Evolutionary conservation across 37 sponge, comb jelly and placozoan species (phyloP), one percentile per base, ranked within the genome.

Genomic region (Beroe ovata): DNA sequence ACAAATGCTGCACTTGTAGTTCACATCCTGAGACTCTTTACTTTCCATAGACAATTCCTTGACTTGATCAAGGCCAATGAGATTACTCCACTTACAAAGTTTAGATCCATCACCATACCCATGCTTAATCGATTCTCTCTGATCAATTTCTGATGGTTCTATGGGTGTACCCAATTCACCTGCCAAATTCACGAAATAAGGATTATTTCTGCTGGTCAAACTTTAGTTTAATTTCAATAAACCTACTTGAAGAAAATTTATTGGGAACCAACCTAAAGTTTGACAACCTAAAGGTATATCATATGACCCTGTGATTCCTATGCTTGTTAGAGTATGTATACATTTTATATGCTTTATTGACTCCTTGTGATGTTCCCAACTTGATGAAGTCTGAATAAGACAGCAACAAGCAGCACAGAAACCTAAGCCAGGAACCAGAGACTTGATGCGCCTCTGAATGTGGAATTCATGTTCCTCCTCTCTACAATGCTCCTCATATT

Each of bases 381-480:
- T 37, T 32, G 16, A 34, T 14, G 18, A 4, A 66, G 32, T 66
- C 34, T 66, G 69, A 33, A 66, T 66, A 8, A 77, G 54, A 77
- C 54, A 77, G n/a, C 11, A 42, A 41, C 84, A 42, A 4, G 54
- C 84, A n/a, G 84, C 38, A 36, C 84, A 77, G 84, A 77, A 77
- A 3, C 84, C 84, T 4, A 77, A 29, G 25, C 84, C 84, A 36
- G 84, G 84, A 8, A 77, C 84, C 3, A 77, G 21, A 1, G 84
- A 20, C 28, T 77, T 36, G 26, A 77, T 77, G 18, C 84, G 38
- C 22, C 54, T n/a, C 29, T 30, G 18, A 21, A 77, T 77, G 22
- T 42, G 42, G 28, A 41, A 77, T 30, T 77, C 33, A 35, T 77
- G 84, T 25, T 77, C 84, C 26, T 77, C 84, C 21, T 77, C 84